phyloP scores from a whole-genome alignment of 2,888 invertebrate genomes.

The Thera obeliscata region DNA sequence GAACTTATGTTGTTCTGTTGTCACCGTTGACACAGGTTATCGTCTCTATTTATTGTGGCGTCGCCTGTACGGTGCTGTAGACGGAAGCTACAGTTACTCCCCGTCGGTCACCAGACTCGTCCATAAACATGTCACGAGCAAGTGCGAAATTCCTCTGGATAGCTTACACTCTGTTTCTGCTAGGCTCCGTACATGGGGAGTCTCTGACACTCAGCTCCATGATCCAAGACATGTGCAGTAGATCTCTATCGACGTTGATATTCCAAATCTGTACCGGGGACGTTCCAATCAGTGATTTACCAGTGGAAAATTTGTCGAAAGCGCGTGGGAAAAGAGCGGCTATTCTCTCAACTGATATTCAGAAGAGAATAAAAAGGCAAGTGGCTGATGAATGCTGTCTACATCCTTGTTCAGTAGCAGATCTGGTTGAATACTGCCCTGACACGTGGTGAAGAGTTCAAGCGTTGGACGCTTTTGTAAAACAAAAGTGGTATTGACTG shows the following conservation, averaged over 20 bases:
- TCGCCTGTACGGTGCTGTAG: conserved; percentile 58
- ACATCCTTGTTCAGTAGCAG: conserved; percentile 62
- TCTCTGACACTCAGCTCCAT: conserved; percentile 57
- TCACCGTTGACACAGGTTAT: conserved; percentile 79
- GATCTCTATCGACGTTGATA: conserved; percentile 56
- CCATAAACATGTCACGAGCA: conserved; percentile 58
- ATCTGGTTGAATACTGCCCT: conserved; percentile 72
- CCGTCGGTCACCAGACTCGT: conserved; percentile 50
- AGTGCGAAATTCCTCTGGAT: conserved; percentile 53
- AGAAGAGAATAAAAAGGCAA: conserved; percentile 56
- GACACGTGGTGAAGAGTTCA: conserved; percentile 65
- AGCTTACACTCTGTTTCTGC: conserved; percentile 56
- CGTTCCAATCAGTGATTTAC: conserved; percentile 53
- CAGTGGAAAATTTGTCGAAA: conserved; percentile 50
- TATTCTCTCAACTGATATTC: conserved; percentile 49
- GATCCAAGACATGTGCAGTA: conserved; percentile 61
- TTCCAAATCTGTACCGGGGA: conserved; percentile 63
- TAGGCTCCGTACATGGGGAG: conserved; percentile 54
- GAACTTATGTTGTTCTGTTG: conserved; percentile 74
- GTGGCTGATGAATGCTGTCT: conserved; percentile 69
- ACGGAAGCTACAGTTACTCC: conserved; percentile 73
- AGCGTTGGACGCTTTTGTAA: conserved; percentile 23
- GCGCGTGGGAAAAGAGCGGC: conserved; percentile 62
- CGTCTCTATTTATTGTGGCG: conserved; percentile 74
- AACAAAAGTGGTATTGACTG: conserved; percentile 38